Evolutionary conservation across 2,888 invertebrate species (phyloP).

Genomic region (Pterostichus niger): DNA sequence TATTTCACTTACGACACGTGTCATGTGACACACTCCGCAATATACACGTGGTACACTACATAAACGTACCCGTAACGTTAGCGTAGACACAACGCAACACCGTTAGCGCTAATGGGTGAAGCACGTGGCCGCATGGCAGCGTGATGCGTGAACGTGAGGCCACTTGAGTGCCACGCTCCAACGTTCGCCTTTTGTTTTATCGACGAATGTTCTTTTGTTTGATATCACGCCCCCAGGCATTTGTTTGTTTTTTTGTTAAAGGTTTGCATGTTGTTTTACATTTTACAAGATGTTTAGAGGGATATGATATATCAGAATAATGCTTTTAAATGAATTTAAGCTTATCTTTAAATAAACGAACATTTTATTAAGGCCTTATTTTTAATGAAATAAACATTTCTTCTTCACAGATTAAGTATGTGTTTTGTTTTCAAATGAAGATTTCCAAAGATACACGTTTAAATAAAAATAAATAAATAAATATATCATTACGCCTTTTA

Average conservation of each 20-base stretch:
- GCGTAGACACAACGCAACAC: conserved; percentile 17
- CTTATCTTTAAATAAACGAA: too few relatives aligned
- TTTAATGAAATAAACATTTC: too few relatives aligned
- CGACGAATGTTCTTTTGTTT: conserved; percentile 51
- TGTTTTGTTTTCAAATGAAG: too few relatives aligned
- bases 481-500: too few relatives aligned
- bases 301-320: neutral
- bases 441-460: too few relatives aligned
- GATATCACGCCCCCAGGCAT: conserved; percentile 15
- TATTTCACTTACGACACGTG: conserved; percentile 6
- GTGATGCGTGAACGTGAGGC: neutral
- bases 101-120: conserved; percentile 40
- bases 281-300: too few relatives aligned
- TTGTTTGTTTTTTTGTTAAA: conserved; percentile 9
- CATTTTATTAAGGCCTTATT: too few relatives aligned
- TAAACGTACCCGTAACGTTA: conserved; percentile 4
- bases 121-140: conserved; percentile 41
- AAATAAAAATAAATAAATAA: too few relatives aligned
- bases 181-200: conserved; percentile 50
- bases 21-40: neutral
- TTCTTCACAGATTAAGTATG: too few relatives aligned
- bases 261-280: neutral
- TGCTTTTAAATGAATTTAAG: neutral
- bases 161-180: conserved; percentile 36
- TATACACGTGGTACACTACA: neutral